phyloP scores from a whole-genome alignment of 2,888 invertebrate species.

The Campaea margaritaria region DNA sequence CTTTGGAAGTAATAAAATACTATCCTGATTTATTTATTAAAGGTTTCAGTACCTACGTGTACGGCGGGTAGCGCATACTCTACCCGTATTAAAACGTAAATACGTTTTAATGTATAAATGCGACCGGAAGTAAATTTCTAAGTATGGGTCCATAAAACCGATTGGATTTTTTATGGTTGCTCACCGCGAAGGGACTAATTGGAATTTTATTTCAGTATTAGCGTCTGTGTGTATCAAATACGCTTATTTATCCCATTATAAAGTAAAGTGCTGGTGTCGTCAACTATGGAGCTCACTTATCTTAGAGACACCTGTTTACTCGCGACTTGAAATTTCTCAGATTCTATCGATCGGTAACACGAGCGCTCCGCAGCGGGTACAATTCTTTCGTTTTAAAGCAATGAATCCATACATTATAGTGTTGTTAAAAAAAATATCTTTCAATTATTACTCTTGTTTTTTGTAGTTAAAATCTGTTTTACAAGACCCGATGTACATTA shows the following conservation, averaged over 20 bases:
- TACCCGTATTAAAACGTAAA: too few species aligned
- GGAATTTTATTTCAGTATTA: too few species aligned
- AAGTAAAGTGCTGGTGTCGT: constrained; percentile 4
- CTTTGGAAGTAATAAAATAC: constrained; percentile 21
- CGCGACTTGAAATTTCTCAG: constrained; percentile 23
- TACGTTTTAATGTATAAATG: constrained; percentile 6
- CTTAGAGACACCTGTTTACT: constrained; percentile 16
- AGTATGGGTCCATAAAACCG: too few species aligned
- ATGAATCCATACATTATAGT: constrained; percentile 11
- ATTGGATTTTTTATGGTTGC: too few species aligned
- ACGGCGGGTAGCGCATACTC: background rate
- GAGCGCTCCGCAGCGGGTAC: constrained; percentile 10
- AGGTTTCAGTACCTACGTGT: constrained; percentile 2
- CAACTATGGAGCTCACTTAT: constrained; percentile 7
- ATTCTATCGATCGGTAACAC: constrained; percentile 22
- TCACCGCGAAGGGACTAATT: too few species aligned
- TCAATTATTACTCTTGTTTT: too few species aligned
- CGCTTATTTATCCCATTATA: background rate
- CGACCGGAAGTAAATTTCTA: background rate
- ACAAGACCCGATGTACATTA: too few species aligned
- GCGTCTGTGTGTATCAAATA: too few species aligned
- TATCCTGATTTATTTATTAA: constrained; percentile 21
- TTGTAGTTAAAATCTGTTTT: too few species aligned
- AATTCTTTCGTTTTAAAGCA: constrained; percentile 1
- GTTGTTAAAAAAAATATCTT: too few species aligned